Conservation (phyloP, 2,113 vertebrate species). For the Gallinago media region DNA sequence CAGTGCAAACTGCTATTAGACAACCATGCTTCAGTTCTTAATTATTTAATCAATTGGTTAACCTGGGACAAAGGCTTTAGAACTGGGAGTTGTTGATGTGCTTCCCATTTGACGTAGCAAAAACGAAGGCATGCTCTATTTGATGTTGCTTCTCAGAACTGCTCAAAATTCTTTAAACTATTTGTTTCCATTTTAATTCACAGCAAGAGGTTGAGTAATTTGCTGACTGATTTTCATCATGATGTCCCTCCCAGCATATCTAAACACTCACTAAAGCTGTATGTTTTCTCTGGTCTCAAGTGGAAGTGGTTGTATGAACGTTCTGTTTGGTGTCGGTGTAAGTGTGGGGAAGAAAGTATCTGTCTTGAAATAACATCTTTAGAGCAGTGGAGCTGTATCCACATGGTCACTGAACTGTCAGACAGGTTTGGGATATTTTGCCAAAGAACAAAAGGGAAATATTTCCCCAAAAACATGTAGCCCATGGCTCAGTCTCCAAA, state of each 20-base stretch:
- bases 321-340: not conserved
- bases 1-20: not conserved
- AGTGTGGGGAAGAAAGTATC: not conserved
- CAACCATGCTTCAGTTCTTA: not conserved
- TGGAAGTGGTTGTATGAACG: not conserved
- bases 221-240: conserved; percentile 1
- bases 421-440: not conserved
- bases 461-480: not conserved
- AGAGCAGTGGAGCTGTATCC: not conserved
- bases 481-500: not conserved
- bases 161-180: not conserved
- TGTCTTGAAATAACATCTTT: not conserved
- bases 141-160: not conserved
- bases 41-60: not conserved
- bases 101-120: not conserved
- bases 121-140: not conserved
- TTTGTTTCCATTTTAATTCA: conserved; percentile 6
- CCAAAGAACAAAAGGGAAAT: not conserved
- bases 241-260: not conserved
- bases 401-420: not conserved
- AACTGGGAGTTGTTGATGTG: not conserved
- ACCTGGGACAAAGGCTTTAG: not conserved
- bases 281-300: not conserved
- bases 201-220: not conserved
- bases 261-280: not conserved